A percentile compares a stretch with the other conserved stretches of the same genome.
Conservation (phyloP, 1,140 invertebrate species). For the Himalopsyche phryganea region DNA sequence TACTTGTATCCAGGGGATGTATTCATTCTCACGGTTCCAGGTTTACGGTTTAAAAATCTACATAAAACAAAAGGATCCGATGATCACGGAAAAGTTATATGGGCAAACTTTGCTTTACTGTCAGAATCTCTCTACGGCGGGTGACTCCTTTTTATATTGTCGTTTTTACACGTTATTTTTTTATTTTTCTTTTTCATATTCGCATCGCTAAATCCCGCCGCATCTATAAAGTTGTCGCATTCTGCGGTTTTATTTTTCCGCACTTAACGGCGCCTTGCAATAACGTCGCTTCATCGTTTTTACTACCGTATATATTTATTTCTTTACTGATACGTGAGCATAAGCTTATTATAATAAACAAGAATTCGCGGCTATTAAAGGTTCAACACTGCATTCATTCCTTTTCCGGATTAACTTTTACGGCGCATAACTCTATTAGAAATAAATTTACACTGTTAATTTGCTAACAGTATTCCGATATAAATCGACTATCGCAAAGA, state of each 20-base stretch:
- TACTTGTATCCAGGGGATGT: too few relatives aligned
- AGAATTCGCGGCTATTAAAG: too few relatives aligned
- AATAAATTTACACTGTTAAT: too few relatives aligned
- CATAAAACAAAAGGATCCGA: conserved; percentile 14
- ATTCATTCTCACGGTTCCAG: not conserved
- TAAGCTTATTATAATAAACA: too few relatives aligned
- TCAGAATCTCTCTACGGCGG: not conserved
- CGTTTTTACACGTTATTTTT: conserved; percentile 18
- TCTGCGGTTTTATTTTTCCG: conserved; percentile 3
- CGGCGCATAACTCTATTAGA: too few relatives aligned
- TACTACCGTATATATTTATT: not conserved
- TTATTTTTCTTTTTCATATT: conserved; percentile 9
- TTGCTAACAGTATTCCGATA: too few relatives aligned
- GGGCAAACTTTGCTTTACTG: conserved; percentile 29
- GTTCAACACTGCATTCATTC: too few relatives aligned
- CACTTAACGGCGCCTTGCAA: conserved; percentile 1
- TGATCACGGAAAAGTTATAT: conserved; percentile 29
- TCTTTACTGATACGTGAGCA: too few relatives aligned
- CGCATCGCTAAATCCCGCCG: conserved; percentile 2
- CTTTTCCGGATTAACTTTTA: too few relatives aligned
- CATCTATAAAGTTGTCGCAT: conserved; percentile 8
- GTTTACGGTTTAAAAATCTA: conserved; percentile 1
- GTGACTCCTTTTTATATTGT: conserved; percentile 15
- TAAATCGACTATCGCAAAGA: too few relatives aligned
- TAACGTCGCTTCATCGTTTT: not conserved